Evolutionary conservation across 2,888 invertebrate genomes (phyloP), one percentile per base, ranked within the genome.

Genomic region (Pyrrhia umbra): DNA sequence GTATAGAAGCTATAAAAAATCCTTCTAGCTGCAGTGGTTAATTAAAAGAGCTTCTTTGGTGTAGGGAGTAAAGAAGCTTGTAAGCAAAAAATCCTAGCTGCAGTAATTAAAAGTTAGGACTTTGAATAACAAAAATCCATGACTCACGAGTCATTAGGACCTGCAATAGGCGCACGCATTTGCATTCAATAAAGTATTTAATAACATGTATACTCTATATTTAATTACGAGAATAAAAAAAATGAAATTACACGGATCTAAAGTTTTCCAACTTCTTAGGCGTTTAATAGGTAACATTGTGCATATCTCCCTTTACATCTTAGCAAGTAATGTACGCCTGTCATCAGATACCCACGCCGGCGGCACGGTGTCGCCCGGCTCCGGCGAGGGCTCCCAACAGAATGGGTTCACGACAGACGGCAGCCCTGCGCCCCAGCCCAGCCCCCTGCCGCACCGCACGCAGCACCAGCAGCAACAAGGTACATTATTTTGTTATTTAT

Each of bases 401-500:
- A 95, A 94, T 63, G 93, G 95, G 0, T 94, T 93, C 82, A 81
- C 88, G 1, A 83, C 85, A 45, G 87, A 91, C 34, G 85, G 86
- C 63, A 93, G 93, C 59, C 93, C 94, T 18, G 90, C 87, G 16
- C 92, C 90, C n/a, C 93, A 89, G 77, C 90, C 88, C 42, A 92
- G 90, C 60, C 92, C 91, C 1, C 82, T 86, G 77, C 92, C 90
- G 30, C 90, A 84, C 78, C 89, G 85, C 37, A 83, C 80, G n/a
- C 80, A 81, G 37, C 84, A 81, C 21, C 82, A 83, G 15, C 85
- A 82, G 34, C 84, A 84, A 57, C 85, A 84, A 79, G 80, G 80
- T 77, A 45, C 20, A 47, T 13, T 30, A 30, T 30, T 13, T 9
- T 9, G 27, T 9, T 8, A 27, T 27, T 9, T 9, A n/a, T n/a